Base-by-base conservation (phyloP, 2,888 invertebrate species). In the Antheraea assamensis region DNA sequence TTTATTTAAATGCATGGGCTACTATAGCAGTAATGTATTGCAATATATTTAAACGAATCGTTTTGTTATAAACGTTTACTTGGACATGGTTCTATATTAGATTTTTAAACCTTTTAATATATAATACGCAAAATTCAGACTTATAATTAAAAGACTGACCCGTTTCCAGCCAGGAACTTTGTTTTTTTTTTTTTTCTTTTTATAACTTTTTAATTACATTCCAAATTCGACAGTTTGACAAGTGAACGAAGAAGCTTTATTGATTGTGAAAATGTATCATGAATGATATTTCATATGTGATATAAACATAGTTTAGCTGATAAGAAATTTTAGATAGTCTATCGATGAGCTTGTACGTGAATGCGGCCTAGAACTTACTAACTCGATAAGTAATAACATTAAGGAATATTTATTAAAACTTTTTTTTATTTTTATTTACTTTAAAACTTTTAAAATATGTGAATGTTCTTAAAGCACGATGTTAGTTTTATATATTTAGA, bases 201-300 rank as follows among this genome's bases (percentile, higher is more conserved):
- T n/a, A n/a, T n/a, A 77, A 81, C 76, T 70, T 73, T 75, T 78
- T 73, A 77, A 79, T 87, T 88, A 90, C 88, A 85, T 85, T 85
- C 86, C 84, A 85, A 81, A 83, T 81, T 87, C 83, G 83, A 87
- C 86, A 87, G 88, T 89, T 90, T 88, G 86, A 88, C 84, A 82
- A 79, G 55, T 85, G 79, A 81, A 83, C 76, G 80, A 79, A 80
- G 79, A 88, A 90, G 89, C 88, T 91, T 90, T 90, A 92, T 89
- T 88, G 79, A 86, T 84, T 81, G 82, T 87, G 82, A 87, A 88
- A 88, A 84, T 89, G 87, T 89, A 88, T 91, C 87, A 85, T 89
- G 87, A 88, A 92, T 92, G 92, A 91, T 92, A 90, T 89, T 90
- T 91, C 89, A 90, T 90, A 90, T 94, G 94, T 94, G 94, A 94